These are phyloP conservation scores for Aculops lycopersici DNA, from an alignment of 1,140 invertebrate species.

Conservation along the genomic window DNA sequence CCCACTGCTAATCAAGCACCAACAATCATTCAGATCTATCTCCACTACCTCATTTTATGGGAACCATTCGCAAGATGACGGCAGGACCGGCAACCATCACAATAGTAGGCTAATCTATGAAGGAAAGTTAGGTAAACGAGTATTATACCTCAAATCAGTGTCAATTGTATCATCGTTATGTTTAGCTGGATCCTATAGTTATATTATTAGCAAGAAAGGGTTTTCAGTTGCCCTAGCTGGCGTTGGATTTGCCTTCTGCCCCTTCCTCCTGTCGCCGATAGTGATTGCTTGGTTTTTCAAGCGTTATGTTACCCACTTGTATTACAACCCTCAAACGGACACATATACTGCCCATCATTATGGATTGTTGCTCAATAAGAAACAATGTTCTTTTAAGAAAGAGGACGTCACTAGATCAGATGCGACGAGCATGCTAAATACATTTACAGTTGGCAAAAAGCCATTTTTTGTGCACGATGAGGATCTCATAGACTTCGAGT, in stretches of 20 bases:
- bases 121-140: background rate
- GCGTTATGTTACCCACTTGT: background rate
- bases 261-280: background rate
- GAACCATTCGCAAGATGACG: too few species aligned
- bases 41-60: too few species aligned
- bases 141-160: background rate
- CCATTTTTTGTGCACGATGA: background rate
- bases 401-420: background rate
- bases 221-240: background rate
- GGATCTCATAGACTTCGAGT: background rate
- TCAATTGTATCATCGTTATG: background rate
- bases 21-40: too few species aligned
- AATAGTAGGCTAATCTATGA: conserved; percentile 4
- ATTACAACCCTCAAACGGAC: background rate
- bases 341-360: background rate
- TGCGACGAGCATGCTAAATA: background rate
- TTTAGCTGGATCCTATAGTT: background rate
- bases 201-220: background rate
- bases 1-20: too few species aligned
- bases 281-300: background rate
- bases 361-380: background rate
- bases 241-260: background rate
- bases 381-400: background rate
- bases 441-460: background rate
- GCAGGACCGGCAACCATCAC: too few species aligned